Base-by-base conservation (phyloP, 1,140 invertebrate species). In the Hirudo medicinalis region DNA sequence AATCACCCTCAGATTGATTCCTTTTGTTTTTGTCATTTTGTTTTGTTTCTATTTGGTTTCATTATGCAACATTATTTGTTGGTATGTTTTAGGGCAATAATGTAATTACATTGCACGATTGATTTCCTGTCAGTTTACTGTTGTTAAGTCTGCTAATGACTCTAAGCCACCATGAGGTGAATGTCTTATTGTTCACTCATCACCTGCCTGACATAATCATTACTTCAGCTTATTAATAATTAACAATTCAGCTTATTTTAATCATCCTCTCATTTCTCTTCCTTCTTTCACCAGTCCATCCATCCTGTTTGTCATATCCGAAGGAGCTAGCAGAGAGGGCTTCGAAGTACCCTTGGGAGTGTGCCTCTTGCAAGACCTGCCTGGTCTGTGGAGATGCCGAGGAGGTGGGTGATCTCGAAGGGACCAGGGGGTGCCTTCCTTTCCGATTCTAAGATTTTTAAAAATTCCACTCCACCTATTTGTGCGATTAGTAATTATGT, bases 291-390 rank as follows among this genome's bases (percentile, higher is more conserved):
- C 63, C 72, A 85, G 84, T 81, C 74, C 84, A 85, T 75, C 82
- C 83, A 27, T 80, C 77, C 36, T 85, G 84, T 75, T 79, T 85
- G 78, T 78, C 80, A 29, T 84, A 84, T 75, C 78, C 77, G 2
- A 74, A 76, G 36, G 75, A 81, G 68, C 76, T 83, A 69, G 78
- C 80, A 19, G 71, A 69, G 19, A 76, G 80, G 72, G 79, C 79
- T 2, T 60, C 75, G 67, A 75, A 76, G 72, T 79, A 76, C n/a
- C 78, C 79, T 15, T 84, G 82, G 83, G 80, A 83, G 71, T 84
- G 83, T 75, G 78, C 79, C 53, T 79, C 82, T 71, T 84, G 83
- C 74, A 84, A 83, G 70, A 81, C 79, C 0, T 84, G 83, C 71
- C 77, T 72, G 72, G 72, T 83, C 19, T 84, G 83, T 75, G 77